Evolutionary conservation across 1,140 invertebrate genomes (phyloP).

Genomic region (Aporrectodea caliginosa): DNA sequence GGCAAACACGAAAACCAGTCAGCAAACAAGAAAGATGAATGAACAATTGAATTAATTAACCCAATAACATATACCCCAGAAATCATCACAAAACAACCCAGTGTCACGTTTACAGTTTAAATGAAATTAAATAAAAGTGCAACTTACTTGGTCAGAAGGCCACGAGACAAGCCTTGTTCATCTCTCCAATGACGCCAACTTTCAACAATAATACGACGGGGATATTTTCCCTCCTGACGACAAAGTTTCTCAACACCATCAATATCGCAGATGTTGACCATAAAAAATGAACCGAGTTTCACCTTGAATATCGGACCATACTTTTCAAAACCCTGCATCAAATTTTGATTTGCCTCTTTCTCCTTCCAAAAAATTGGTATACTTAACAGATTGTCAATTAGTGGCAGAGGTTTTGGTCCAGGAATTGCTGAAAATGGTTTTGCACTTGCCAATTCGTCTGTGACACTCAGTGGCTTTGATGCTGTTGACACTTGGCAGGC

Average conservation of each 20-base stretch:
- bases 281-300: neutral
- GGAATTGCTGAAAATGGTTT: constrained; percentile 18
- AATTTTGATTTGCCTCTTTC: neutral
- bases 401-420: neutral
- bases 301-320: constrained; percentile 12
- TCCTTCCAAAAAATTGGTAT: constrained; percentile 1
- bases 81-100: no score
- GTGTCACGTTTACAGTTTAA: no score
- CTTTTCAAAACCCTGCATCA: neutral
- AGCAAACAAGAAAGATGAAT: no score
- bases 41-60: no score
- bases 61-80: no score
- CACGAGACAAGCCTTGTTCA: neutral
- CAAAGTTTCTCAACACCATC: constrained; percentile 8
- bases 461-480: neutral
- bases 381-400: constrained; percentile 7
- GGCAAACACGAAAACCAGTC: no score
- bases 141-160: constrained; percentile 16
- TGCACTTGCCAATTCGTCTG: neutral
- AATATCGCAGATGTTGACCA: neutral
- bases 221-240: constrained; percentile 12
- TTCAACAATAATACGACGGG: constrained; percentile 6
- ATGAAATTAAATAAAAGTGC: neutral
- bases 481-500: neutral
- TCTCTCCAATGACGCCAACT: constrained; percentile 13